phyloP scores from a whole-genome alignment of 2,888 invertebrate genomes.

The Tubulanus polymorphus region DNA sequence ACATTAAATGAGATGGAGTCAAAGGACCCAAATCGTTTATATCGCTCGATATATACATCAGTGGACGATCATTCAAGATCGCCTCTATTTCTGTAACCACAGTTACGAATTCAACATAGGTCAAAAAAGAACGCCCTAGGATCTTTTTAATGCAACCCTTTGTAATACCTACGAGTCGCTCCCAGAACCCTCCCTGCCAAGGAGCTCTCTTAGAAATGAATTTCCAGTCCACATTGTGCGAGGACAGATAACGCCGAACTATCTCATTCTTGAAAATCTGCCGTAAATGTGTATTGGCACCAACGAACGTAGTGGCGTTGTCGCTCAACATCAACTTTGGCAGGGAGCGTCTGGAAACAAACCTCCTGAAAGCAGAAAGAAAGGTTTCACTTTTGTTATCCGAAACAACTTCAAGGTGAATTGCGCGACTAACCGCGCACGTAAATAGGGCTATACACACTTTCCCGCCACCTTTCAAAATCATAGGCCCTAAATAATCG shows the following conservation, averaged over 20 bases:
- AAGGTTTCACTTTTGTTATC: constrained; percentile 8
- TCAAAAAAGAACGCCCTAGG: not conserved
- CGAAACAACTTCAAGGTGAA: constrained; percentile 11
- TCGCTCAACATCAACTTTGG: constrained; percentile 16
- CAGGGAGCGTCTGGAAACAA: constrained; percentile 10
- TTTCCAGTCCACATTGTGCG: constrained; percentile 32
- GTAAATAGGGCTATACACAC: constrained; percentile 10
- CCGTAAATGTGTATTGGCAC: constrained; percentile 15
- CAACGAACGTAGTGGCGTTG: constrained; percentile 23
- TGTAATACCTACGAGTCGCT: constrained; percentile 39
- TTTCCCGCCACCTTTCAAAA: constrained; percentile 4
- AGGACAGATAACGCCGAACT: constrained; percentile 11
- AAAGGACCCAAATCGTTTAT: constrained; percentile 8
- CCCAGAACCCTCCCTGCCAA: constrained; percentile 46
- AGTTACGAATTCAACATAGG: constrained; percentile 2
- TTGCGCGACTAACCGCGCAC: constrained; percentile 2
- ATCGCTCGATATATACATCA: constrained; percentile 12
- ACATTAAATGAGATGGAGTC: constrained; percentile 12
- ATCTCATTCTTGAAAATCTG: constrained; percentile 10
- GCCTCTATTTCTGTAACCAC: constrained; percentile 11
- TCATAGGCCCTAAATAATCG: constrained; percentile 10
- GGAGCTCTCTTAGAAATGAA: constrained; percentile 42
- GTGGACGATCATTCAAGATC: constrained; percentile 12
- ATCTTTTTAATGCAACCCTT: constrained; percentile 34
- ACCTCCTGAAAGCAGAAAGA: not conserved